Percentiles rank a stretch among this genome's conserved stretches.
phyloP scores from a whole-genome alignment of 2,797 vertebrate species.

The Syngnathus rostellatus region DNA sequence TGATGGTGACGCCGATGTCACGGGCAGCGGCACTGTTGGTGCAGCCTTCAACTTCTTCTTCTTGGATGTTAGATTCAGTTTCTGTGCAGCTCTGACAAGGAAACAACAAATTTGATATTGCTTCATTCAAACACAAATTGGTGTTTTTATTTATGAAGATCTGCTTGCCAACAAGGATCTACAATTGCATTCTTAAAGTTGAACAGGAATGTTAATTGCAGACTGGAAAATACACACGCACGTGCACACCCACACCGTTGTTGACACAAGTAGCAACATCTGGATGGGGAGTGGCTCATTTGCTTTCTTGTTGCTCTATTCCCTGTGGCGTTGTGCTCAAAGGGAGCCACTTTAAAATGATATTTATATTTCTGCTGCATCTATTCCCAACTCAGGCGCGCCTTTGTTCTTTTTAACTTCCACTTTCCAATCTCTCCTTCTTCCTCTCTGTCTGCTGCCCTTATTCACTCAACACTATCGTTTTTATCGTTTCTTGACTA shows the following conservation, averaged over 20 bases:
- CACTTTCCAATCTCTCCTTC: slow-evolving; percentile 13
- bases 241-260: slow-evolving; percentile 9
- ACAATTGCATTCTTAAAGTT: slow-evolving; percentile 25
- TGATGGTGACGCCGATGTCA: slow-evolving; percentile 42
- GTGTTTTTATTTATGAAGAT: slow-evolving; percentile 6
- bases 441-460: not conserved
- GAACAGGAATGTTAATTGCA: slow-evolving; percentile 28
- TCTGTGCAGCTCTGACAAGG: slow-evolving; percentile 87
- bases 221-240: slow-evolving; percentile 17
- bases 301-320: slow-evolving; percentile 28
- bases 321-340: slow-evolving; percentile 24
- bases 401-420: slow-evolving; percentile 9
- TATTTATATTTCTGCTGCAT: slow-evolving; percentile 19
- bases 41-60: slow-evolving; percentile 85
- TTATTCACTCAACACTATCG: not conserved
- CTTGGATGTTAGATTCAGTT: slow-evolving; percentile 92
- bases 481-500: not conserved
- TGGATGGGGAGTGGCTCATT: slow-evolving; percentile 48
- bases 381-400: slow-evolving; percentile 3
- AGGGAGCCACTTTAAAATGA: slow-evolving; percentile 19
- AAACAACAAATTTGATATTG: slow-evolving; percentile 3
- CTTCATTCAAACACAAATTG: not conserved
- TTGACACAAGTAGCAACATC: slow-evolving; percentile 46
- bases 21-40: slow-evolving; percentile 57
- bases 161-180: slow-evolving; percentile 1